A percentile compares a stretch with the other conserved stretches of the same genome.
Evolutionary conservation across 2,113 vertebrate species (phyloP).

Genomic region (Danionella cerebrum): DNA sequence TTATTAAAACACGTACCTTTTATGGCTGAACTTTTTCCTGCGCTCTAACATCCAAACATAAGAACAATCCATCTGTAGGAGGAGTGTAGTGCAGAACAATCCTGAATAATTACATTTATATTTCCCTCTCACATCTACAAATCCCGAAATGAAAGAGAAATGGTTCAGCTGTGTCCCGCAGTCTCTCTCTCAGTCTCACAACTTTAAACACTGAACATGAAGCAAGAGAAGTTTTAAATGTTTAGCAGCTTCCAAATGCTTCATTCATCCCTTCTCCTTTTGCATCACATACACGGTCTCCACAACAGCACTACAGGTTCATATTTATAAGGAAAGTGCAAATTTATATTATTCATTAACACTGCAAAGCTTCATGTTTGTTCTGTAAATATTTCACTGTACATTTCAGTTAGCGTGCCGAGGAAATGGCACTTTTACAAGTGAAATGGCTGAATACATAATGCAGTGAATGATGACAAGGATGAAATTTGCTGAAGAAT

Average conservation of each 20-base stretch:
- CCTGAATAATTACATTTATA: slow-evolving; percentile 41
- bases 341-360: neutral
- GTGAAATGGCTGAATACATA: neutral
- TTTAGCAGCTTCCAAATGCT: slow-evolving; percentile 34
- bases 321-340: slow-evolving; percentile 6
- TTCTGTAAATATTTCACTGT: neutral
- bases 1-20: neutral
- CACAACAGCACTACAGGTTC: slow-evolving; percentile 6
- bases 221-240: slow-evolving; percentile 12
- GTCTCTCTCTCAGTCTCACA: slow-evolving; percentile 2
- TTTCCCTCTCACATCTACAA: slow-evolving; percentile 44
- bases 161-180: slow-evolving; percentile 58
- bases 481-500: neutral
- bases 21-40: neutral
- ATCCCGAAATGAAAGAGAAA: slow-evolving; percentile 59
- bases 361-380: neutral
- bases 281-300: slow-evolving; percentile 21
- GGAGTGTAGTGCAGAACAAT: neutral
- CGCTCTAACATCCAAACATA: neutral
- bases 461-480: slow-evolving; percentile 3
- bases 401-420: neutral
- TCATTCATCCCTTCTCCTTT: slow-evolving; percentile 34
- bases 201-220: slow-evolving; percentile 53
- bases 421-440: neutral
- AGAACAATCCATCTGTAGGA: neutral